Percentiles rank a stretch among this genome's conserved stretches.
Evolutionary conservation across 2,113 vertebrate genomes (phyloP).

Genomic region (Halichoerus grypus): DNA sequence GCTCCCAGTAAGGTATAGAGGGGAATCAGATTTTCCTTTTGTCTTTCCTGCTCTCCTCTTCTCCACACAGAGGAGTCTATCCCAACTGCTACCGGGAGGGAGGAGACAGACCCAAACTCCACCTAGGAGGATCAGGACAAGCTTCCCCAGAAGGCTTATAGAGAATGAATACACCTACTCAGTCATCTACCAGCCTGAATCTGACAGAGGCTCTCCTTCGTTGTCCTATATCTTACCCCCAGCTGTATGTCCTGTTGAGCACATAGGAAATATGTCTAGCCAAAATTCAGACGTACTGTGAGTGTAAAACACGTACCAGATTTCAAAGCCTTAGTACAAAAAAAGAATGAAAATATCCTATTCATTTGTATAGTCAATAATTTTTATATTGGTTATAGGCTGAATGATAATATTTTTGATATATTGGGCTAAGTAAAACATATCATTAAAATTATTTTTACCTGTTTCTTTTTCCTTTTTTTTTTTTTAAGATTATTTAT

Average conservation of each 20-base stretch:
- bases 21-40: slow-evolving; percentile 24
- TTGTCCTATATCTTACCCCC: neutral
- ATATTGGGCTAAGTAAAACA: neutral
- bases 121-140: neutral
- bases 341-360: slow-evolving; percentile 8
- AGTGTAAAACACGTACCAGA: slow-evolving; percentile 1
- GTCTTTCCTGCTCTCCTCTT: neutral
- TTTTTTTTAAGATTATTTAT: neutral
- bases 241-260: neutral
- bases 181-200: neutral
- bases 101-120: neutral
- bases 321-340: neutral
- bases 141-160: neutral
- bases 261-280: neutral
- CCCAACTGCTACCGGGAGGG: neutral
- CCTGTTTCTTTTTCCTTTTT: neutral
- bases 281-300: slow-evolving; percentile 4
- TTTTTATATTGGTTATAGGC: neutral
- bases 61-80: neutral
- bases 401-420: neutral
- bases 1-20: neutral
- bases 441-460: neutral
- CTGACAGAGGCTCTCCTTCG: neutral
- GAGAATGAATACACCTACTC: neutral
- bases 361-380: neutral